Evolutionary conservation across 2,888 invertebrate species (phyloP).

Genomic region (Sisyra nigra): DNA sequence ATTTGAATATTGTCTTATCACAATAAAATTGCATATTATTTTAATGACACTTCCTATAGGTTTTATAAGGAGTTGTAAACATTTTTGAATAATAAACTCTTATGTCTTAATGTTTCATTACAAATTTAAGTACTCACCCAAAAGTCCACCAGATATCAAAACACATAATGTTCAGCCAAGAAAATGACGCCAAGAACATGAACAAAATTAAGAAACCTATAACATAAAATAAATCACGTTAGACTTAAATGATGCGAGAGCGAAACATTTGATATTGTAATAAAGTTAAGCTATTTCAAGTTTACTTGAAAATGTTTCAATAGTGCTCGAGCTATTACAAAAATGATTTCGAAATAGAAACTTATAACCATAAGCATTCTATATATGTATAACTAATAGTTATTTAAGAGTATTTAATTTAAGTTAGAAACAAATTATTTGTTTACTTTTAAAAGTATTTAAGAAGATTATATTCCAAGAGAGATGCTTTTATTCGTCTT

Average conservation of each 20-base stretch:
- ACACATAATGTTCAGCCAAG: constrained; percentile 66
- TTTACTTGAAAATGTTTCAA: background rate
- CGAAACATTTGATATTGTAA: background rate
- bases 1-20: too few species aligned
- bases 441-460: too few species aligned
- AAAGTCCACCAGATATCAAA: constrained; percentile 73
- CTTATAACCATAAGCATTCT: too few species aligned
- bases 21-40: too few species aligned
- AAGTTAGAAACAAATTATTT: too few species aligned
- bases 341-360: background rate
- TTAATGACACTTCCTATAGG: too few species aligned
- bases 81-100: background rate
- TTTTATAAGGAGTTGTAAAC: background rate
- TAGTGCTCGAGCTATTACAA: background rate
- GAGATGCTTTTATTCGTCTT: too few species aligned
- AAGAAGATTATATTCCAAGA: too few species aligned
- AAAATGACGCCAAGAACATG: constrained; percentile 51
- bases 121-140: constrained; percentile 37
- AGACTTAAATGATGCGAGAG: too few species aligned
- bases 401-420: background rate
- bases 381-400: constrained; percentile 1
- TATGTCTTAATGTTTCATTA: too few species aligned
- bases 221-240: constrained; percentile 17
- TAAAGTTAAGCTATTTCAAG: background rate
- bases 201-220: constrained; percentile 51